Conservation (phyloP, 2,797 vertebrate genomes). For the Sphenopsis melanotis region DNA sequence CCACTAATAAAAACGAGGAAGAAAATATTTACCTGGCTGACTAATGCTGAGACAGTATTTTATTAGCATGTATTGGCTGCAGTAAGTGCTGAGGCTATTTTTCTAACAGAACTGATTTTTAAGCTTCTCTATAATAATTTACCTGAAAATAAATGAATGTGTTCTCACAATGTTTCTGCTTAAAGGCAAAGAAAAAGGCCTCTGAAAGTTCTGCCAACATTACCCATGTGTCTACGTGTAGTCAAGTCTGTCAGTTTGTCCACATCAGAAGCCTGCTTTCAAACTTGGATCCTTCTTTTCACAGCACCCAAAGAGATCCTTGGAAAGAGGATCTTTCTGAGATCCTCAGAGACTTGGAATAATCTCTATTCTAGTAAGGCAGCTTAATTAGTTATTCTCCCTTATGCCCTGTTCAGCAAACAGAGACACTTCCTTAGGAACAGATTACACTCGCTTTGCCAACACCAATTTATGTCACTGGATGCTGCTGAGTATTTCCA, state of each 20-base stretch:
- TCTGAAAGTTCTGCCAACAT: neutral
- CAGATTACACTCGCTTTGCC: neutral
- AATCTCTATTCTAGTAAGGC: neutral
- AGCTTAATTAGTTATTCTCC: neutral
- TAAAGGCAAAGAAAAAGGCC: neutral
- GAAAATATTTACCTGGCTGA: neutral
- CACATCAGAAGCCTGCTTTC: neutral
- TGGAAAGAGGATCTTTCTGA: neutral
- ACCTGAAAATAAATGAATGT: neutral
- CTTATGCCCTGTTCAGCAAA: neutral
- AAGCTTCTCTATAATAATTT: neutral
- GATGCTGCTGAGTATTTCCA: neutral
- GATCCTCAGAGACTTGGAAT: neutral
- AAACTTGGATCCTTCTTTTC: neutral
- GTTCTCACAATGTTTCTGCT: neutral
- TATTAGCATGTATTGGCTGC: neutral
- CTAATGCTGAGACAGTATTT: neutral
- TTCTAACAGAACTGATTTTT: neutral
- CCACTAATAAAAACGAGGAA: neutral
- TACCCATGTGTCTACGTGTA: fast-evolving
- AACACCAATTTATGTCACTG: neutral
- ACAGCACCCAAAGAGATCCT: neutral
- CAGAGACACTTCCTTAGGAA: neutral
- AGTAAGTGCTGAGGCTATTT: neutral
- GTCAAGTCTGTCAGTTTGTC: neutral